phyloP scores from a whole-genome alignment of 2,113 vertebrate species.

The Panthera uncia region DNA sequence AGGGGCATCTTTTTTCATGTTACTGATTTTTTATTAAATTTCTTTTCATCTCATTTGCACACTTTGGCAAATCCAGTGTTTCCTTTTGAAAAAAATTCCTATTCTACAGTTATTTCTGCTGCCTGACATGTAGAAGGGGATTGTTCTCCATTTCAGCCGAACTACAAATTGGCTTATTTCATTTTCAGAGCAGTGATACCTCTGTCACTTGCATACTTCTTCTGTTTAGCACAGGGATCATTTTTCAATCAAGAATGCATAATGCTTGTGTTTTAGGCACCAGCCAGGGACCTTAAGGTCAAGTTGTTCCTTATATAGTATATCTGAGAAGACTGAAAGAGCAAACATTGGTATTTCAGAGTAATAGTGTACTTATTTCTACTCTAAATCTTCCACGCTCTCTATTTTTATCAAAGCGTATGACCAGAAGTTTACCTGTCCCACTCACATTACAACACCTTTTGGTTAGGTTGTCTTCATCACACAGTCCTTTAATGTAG shows the following conservation, averaged over 20 bases:
- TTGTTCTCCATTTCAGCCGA: neutral
- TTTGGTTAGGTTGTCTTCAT: neutral
- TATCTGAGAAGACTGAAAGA: neutral
- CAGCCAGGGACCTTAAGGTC: neutral
- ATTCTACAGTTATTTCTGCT: neutral
- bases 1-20: neutral
- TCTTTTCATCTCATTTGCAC: constrained; percentile 9
- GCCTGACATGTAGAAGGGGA: neutral
- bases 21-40: neutral
- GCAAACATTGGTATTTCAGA: neutral
- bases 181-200: neutral
- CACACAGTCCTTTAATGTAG: neutral
- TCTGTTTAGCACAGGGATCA: neutral
- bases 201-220: neutral
- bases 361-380: neutral
- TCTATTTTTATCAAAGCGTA: neutral
- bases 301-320: neutral
- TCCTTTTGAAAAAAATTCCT: neutral
- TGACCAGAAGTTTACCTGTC: neutral
- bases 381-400: neutral
- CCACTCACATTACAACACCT: neutral
- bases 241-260: constrained; percentile 22
- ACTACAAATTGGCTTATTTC: neutral
- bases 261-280: neutral
- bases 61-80: neutral